A percentile compares a stretch with the other conserved stretches of the same genome.
These are phyloP conservation scores for Mactromeris polynyma DNA, from an alignment of 2,888 invertebrate species.

Conservation along the genomic window DNA sequence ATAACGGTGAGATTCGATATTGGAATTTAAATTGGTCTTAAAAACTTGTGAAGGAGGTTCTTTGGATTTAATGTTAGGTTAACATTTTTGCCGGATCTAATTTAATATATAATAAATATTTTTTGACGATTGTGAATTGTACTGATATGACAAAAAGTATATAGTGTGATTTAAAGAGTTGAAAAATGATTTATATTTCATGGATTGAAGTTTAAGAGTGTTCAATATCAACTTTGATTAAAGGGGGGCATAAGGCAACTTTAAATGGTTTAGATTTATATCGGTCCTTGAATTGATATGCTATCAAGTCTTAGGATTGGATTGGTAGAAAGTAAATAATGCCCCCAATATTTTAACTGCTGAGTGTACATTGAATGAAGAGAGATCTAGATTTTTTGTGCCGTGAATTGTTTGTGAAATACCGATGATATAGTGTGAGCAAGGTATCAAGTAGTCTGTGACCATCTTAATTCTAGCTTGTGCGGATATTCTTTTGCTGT, in stretches of 20 bases:
- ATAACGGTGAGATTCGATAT: slow-evolving; percentile 31
- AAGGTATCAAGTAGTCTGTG: not conserved
- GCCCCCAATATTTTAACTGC: not conserved
- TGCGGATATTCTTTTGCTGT: not conserved
- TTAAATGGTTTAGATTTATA: slow-evolving; percentile 31
- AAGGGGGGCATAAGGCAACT: slow-evolving; percentile 2
- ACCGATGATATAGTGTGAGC: not conserved
- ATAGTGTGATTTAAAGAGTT: not conserved
- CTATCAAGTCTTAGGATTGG: not conserved
- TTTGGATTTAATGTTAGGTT: not conserved
- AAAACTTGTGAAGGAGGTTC: not conserved
- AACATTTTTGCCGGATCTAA: not conserved
- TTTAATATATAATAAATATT: not conserved
- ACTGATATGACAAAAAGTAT: not conserved
- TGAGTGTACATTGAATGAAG: not conserved
- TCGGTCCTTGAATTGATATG: slow-evolving; percentile 32
- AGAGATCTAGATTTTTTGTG: not conserved
- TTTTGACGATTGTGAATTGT: not conserved
- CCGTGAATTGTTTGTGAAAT: not conserved
- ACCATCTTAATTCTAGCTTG: not conserved
- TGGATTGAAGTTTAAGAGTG: slow-evolving; percentile 6
- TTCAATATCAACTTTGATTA: slow-evolving; percentile 9
- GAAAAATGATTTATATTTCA: not conserved
- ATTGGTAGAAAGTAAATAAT: slow-evolving; percentile 12
- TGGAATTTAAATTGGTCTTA: slow-evolving; percentile 35